phyloP scores from a whole-genome alignment of 2,888 invertebrate genomes.

The Nomada lathburiana region DNA sequence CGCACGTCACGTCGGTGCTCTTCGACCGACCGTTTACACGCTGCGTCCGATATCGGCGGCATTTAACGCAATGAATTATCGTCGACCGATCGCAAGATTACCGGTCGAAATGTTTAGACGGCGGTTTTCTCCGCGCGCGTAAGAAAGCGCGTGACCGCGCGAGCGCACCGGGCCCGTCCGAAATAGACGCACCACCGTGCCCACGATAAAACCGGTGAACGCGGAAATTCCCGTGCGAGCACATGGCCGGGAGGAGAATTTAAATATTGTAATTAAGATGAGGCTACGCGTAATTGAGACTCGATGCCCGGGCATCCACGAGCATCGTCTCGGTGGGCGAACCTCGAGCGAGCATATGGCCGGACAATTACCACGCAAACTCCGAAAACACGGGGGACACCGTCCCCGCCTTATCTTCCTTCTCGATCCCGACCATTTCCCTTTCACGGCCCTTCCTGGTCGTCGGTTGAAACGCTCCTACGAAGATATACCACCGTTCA shows the following conservation, averaged over 20 bases:
- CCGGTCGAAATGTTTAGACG: conserved; percentile 81
- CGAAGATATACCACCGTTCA: conserved; percentile 26
- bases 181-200: conserved; percentile 30
- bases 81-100: conserved; percentile 77
- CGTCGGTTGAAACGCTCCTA: conserved; percentile 43
- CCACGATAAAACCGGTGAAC: conserved; percentile 3
- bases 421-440: conserved; percentile 60
- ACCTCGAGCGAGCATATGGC: conserved; percentile 78
- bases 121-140: conserved; percentile 74
- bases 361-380: conserved; percentile 75
- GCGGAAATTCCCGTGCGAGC: conserved; percentile 49
- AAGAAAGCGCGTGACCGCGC: conserved; percentile 40
- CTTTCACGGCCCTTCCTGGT: conserved; percentile 26
- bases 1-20: background rate
- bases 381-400: conserved; percentile 66
- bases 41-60: conserved; percentile 64
- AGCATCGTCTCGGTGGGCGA: conserved; percentile 71
- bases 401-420: conserved; percentile 60
- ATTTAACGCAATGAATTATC: conserved; percentile 79
- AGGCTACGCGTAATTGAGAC: conserved; percentile 67
- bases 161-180: conserved; percentile 27
- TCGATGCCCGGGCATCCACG: conserved; percentile 66
- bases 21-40: conserved; percentile 33
- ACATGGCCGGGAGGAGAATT: conserved; percentile 79
- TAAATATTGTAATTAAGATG: conserved; percentile 82